Base-by-base conservation (phyloP, 2,113 vertebrate species). In the Apus apus region DNA sequence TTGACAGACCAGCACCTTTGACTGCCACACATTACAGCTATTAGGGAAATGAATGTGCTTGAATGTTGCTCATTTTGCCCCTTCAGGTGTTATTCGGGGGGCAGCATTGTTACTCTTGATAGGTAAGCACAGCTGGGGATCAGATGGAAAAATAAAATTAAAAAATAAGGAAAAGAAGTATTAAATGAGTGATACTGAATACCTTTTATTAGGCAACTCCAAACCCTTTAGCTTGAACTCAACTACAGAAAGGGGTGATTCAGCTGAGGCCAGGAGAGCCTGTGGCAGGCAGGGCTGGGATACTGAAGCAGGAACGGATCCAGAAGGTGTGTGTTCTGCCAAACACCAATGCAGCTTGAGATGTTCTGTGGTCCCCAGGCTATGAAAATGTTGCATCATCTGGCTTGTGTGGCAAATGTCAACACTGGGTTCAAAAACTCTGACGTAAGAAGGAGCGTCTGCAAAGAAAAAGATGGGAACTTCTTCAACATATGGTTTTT, bases 251-350 rank as follows among this genome's bases (percentile, higher is more conserved):
- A 30, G 10, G 15, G 67, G 29, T 29, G 34, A 57, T 30, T 70
- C 72, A 61, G 16, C 27, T 54, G 61, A 64, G 65, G 48, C 43
- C 51, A 50, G 65, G 19, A 77, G 34, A 88, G 4, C 19, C 22
- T 54, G 36, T 58, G 40, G 27, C 46, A 89, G 62, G 27, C 3
- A 1, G 27, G 53, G 7, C 19, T 72, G n/a, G 20, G 29, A 9
- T 64, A 40, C 7, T 22, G 68, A 40, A 54, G 46, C 5, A 81
- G 40, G 34, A 75, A 53, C 0, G 2, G 70, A 25, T 0, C 1
- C 11, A 61, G 43, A n/a, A 84, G 2, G 13, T 57, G 6, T 16
- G 50, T 61, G 18, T 30, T 76, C 45, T 79, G 34, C 62, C 72
- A 77, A 70, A 67, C 15, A 2, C 0, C 18, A 43, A 38, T 50